Evolutionary conservation across 2,888 invertebrate genomes (phyloP).

Genomic region (Carabus problematicus): DNA sequence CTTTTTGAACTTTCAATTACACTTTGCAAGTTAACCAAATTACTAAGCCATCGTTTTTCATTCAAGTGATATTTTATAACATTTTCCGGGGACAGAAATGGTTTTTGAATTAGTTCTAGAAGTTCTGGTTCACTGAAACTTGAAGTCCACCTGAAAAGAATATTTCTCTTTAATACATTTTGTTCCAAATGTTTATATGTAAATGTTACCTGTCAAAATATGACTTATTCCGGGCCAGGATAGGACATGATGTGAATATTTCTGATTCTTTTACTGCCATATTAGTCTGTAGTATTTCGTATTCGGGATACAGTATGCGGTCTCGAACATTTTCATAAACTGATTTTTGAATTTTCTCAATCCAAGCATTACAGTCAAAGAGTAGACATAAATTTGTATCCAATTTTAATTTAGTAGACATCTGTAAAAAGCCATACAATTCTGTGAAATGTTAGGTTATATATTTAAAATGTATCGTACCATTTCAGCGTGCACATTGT

Average conservation of each 20-base stretch:
- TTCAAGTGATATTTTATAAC: constrained; percentile 9
- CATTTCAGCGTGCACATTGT: constrained; percentile 14
- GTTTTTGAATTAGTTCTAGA: constrained; percentile 24
- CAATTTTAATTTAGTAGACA: constrained; percentile 20
- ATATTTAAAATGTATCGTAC: constrained; percentile 3
- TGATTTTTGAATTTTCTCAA: constrained; percentile 15
- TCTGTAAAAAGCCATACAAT: constrained; percentile 20
- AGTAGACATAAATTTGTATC: constrained; percentile 24
- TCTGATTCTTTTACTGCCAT: constrained; percentile 8
- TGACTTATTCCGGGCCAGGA: constrained; percentile 9
- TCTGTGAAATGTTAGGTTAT: background rate
- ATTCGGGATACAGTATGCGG: constrained; percentile 16
- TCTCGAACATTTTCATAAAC: constrained; percentile 22
- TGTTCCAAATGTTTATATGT: background rate
- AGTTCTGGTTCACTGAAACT: constrained; percentile 24
- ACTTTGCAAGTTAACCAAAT: background rate
- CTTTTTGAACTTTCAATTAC: background rate
- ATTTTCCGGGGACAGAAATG: constrained; percentile 25
- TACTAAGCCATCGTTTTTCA: constrained; percentile 13
- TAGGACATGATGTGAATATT: constrained; percentile 17
- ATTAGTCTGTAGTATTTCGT: constrained; percentile 13
- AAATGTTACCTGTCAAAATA: constrained; percentile 24
- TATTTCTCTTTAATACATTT: background rate
- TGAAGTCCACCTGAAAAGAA: constrained; percentile 25
- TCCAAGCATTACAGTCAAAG: constrained; percentile 15